phyloP scores from a whole-genome alignment of 35 echinoderm and acorn worm genomes.

The Apostichopus parvimensis region DNA sequence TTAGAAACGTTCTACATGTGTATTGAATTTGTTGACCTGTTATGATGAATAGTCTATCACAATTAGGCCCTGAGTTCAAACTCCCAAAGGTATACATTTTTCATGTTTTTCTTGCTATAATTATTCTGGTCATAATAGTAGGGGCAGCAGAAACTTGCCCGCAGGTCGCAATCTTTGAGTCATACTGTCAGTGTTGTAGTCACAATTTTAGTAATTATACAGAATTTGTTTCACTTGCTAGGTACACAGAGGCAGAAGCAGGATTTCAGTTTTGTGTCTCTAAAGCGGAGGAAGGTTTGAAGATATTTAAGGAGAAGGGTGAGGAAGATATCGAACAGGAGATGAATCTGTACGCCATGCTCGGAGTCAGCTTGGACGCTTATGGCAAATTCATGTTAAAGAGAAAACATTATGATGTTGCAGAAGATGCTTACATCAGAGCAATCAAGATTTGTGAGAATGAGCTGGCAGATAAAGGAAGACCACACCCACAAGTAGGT shows the following conservation, averaged over 20 bases:
- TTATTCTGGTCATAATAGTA: too few species aligned
- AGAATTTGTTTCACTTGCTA: neutral
- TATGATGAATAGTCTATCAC: too few species aligned
- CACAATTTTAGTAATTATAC: too few species aligned
- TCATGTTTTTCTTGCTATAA: too few species aligned
- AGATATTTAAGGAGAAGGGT: neutral
- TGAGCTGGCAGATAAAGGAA: conserved; percentile 59
- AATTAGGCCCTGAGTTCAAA: too few species aligned
- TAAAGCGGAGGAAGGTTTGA: conserved; percentile 65
- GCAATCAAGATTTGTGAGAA: conserved; percentile 73
- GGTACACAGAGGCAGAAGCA: conserved; percentile 67
- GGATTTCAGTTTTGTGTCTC: conserved; percentile 72
- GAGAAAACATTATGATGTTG: conserved; percentile 32
- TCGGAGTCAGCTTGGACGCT: conserved; percentile 69
- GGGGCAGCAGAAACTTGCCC: too few species aligned
- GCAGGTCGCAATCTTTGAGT: too few species aligned
- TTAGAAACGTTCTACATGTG: too few species aligned
- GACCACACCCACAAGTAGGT: conserved; percentile 71
- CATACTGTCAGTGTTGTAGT: too few species aligned
- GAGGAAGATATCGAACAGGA: neutral
- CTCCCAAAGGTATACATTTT: too few species aligned
- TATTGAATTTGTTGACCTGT: too few species aligned
- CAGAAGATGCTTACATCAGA: conserved; percentile 54
- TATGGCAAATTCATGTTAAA: conserved; percentile 60
- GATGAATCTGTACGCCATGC: conserved; percentile 65